These are phyloP conservation scores for Anaspis maculata DNA, from an alignment of 2,888 invertebrate genomes.

Conservation along the genomic window DNA sequence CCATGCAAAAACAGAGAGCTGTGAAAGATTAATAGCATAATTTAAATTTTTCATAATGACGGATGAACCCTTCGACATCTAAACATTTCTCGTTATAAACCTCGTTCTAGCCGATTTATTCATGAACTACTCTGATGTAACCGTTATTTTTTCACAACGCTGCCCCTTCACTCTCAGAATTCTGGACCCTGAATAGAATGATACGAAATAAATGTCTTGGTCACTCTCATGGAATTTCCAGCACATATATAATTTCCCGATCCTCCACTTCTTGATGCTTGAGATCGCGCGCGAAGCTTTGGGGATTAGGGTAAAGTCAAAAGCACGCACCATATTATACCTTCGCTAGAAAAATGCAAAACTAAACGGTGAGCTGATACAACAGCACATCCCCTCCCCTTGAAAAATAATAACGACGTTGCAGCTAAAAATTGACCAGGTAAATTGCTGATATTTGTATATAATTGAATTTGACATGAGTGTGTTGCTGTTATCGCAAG, in stretches of 20 bases:
- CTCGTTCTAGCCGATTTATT: slow-evolving; percentile 27
- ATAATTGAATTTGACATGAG: slow-evolving; percentile 40
- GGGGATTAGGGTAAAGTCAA: too few species aligned
- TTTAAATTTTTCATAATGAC: slow-evolving; percentile 40
- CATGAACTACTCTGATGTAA: slow-evolving; percentile 26
- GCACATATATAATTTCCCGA: too few species aligned
- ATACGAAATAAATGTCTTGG: too few species aligned
- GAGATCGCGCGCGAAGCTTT: too few species aligned
- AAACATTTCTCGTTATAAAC: slow-evolving; percentile 31
- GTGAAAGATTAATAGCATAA: slow-evolving; percentile 40
- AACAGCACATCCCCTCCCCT: too few species aligned
- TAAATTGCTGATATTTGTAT: slow-evolving; percentile 33
- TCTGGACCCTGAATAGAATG: too few species aligned
- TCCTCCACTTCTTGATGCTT: too few species aligned
- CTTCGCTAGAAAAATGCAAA: too few species aligned
- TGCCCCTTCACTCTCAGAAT: slow-evolving; percentile 9
- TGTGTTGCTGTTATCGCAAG: slow-evolving; percentile 36
- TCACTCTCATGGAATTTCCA: too few species aligned
- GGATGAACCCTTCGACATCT: slow-evolving; percentile 35
- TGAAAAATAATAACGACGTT: too few species aligned
- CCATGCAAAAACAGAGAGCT: slow-evolving; percentile 37
- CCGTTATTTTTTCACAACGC: slow-evolving; percentile 17
- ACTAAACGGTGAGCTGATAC: too few species aligned
- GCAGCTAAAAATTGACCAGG: not conserved
- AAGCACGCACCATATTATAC: too few species aligned